Conservation (phyloP, 1,140 invertebrate genomes). For the Arion vulgaris region DNA sequence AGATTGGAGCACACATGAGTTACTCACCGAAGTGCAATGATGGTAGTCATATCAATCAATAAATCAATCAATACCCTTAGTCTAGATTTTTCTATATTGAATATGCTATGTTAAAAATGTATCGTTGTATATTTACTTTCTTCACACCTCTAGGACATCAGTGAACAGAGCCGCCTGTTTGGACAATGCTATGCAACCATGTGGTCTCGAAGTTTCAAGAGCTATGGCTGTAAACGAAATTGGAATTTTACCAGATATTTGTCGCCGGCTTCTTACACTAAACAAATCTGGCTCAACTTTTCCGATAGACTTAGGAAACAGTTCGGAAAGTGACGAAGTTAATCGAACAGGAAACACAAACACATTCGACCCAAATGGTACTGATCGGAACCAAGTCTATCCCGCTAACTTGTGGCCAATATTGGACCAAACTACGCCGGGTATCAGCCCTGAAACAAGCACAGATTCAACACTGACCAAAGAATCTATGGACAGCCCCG, state of each 20-base stretch:
- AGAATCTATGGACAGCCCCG: neutral
- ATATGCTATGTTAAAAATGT: too few relatives aligned
- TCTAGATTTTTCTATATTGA: too few relatives aligned
- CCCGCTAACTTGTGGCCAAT: neutral
- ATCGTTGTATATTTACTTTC: too few relatives aligned
- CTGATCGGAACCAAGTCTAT: neutral
- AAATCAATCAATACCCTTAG: too few relatives aligned
- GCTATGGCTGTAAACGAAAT: conserved; percentile 25
- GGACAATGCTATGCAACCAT: conserved; percentile 27
- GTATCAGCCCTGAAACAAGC: neutral
- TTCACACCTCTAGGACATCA: conserved; percentile 15
- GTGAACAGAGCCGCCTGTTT: conserved; percentile 22
- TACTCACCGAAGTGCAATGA: too few relatives aligned
- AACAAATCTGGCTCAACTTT: neutral
- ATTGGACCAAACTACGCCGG: neutral
- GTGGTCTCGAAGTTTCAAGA: conserved; percentile 22
- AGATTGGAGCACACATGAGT: too few relatives aligned
- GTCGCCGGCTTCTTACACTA: neutral
- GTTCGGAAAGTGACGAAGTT: neutral
- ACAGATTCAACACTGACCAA: neutral
- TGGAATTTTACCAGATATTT: conserved; percentile 28
- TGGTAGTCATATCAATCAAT: too few relatives aligned
- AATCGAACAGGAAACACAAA: neutral
- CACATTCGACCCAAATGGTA: neutral
- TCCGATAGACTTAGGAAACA: neutral